Evolutionary conservation across 2,113 vertebrate genomes (phyloP), one percentile per base, ranked within the genome.

Genomic region (Xiphorhynchus elegans): DNA sequence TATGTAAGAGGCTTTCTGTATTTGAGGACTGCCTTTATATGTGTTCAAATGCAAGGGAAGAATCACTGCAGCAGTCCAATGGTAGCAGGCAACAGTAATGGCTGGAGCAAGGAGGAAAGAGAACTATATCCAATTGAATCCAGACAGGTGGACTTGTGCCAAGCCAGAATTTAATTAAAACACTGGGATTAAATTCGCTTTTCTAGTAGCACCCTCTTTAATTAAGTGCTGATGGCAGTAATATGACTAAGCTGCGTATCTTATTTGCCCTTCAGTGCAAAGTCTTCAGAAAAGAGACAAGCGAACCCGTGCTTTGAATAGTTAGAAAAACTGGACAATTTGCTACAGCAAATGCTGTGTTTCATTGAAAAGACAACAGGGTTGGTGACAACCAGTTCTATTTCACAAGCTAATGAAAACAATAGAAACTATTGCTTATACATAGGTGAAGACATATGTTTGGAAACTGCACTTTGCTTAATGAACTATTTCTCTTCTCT

Each of bases 81-180:
- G 42, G 40, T 31, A 93, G 40, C n/a, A 80, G 74, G 50, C 62
- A 91, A 53, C 0, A 0, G 21, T 37, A 77, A 44, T 52, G 47
- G 80, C 53, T 84, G 73, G 39, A 84, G 49, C 29, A 74, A 90
- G 76, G 55, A 60, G 83, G 50, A 77, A 55, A 53, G 39, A 84
- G 88, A 90, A 31, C 72, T 67, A 63, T 58, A 90, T 44, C 44
- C 56, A 74, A 19, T 46, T 81, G 76, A 86, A 95, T 75, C 79
- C 84, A 88, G 87, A 74, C 52, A 90, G 47, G 72, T 91, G 95
- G 92, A 95, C 44, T 68, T 93, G 52, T 93, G 92, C 95, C 95
- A 93, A 92, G 68, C 42, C 77, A 88, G 79, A 96, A 95, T 89
- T 87, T 92, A 94, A 95, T 96, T 96, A 97, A 91, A 94, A 92